Base-by-base conservation (phyloP, 2,113 vertebrate genomes). In the Ameiurus melas region DNA sequence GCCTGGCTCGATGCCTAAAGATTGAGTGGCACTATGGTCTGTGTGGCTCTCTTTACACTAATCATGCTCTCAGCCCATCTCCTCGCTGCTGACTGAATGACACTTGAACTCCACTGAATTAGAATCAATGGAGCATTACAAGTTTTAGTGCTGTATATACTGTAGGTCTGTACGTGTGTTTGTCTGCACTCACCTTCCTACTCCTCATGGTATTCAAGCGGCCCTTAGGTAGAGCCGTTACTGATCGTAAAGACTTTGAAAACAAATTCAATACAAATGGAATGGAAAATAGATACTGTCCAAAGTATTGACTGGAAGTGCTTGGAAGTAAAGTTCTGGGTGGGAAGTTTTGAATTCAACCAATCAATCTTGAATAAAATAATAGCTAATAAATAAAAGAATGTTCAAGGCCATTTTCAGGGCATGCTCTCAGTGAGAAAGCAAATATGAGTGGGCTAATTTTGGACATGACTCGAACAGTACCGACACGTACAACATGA, bases 91-190 rank as follows among this genome's bases (percentile, higher is more conserved):
- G 81, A 89, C 84, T 90, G 80, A 89, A 90, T 90, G 87, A 81
- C 90, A 81, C 87, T 89, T 84, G 81, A 90, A 70, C 82, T 89
- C 85, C 43, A 57, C 78, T 89, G 85, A 89, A 86, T 73, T 68
- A 84, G 75, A 90, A 89, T 90, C 90, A 90, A 83, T 14, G 79
- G 58, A 68, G 60, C 47, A 25, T 51, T 53, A 87, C 86, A 58
- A 75, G 51, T 43, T 68, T 43, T 51, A 86, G 70, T 57, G n/a
- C 66, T 82, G 55, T 84, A 78, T 30, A 79, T 57, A 85, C 77
- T 30, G 47, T 27, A 51, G 83, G 47, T 57, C 83, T 78, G 25
- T 1, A 17, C 39, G 57, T 79, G 27, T 43, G 43, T 51, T 64
- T 47, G 27, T 51, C 39, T 19, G 10, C 73, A 39, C 73, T 27